Evolutionary conservation across 2,113 vertebrate genomes (phyloP), one percentile per base, ranked within the genome.

Genomic region (Ailurus styani): DNA sequence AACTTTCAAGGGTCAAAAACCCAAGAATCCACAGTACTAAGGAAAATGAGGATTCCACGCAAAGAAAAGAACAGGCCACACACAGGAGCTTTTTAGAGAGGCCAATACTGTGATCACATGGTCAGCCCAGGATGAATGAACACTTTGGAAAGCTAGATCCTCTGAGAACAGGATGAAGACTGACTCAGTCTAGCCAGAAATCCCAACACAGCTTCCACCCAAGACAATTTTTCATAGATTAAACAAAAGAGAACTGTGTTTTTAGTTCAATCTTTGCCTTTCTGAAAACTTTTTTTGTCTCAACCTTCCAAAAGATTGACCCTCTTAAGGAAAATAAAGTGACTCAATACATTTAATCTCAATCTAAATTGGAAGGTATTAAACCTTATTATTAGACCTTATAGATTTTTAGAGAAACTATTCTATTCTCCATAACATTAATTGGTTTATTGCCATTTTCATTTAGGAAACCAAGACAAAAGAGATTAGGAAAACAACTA

Each of bases 391-490:
- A 93, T 70, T 77, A 75, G 55, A 79, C 11, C 18, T 70, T 66
- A 55, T 1, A 96, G 40, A 60, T 47, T 95, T 83, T 94, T 83
- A 96, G 27, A 72, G n/a, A 96, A 82, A 91, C 21, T 14, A 42
- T 54, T 91, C 37, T 57, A 72, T 91, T 57, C 8, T 95, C 17
- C 3, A 11, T 62, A 94, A 73, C 2, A 21, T 91, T 31, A 93
- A 85, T 60, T 89, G 27, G 14, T 52, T 82, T 73, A 77, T 87
- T 78, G 87, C 62, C 18, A 92, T 73, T 90, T 92, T 52, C 84
- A 83, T 47, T 87, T 29, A 92, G 62, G 50, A 95, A 95, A 82
- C 25, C 20, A 96, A 91, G 78, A 86, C 5, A 93, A 92, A 83
- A 82, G 42, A 95, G 96, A 72, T 62, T n/a, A 94, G 25, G 68